phyloP scores from a whole-genome alignment of 2,888 invertebrate species.

The Synanthedon formicaeformis region DNA sequence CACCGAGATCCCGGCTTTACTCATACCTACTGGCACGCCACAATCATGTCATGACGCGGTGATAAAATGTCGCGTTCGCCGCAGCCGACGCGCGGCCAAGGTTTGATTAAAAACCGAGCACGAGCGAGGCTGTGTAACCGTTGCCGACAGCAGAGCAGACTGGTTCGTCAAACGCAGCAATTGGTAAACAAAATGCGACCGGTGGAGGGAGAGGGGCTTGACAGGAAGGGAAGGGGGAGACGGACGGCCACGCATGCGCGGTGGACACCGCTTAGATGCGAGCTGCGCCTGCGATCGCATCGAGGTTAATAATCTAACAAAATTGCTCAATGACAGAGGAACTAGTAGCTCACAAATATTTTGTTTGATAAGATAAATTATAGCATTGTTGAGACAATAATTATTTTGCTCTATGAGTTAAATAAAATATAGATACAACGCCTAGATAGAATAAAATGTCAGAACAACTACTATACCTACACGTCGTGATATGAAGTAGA shows the following conservation, averaged over 20 bases:
- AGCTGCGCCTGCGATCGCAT: constrained; percentile 84
- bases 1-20: constrained; percentile 50
- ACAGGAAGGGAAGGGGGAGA: constrained; percentile 84
- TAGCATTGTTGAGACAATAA: too few species aligned
- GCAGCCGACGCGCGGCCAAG: constrained; percentile 52
- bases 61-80: constrained; percentile 54
- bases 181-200: constrained; percentile 65
- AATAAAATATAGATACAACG: too few species aligned
- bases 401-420: too few species aligned
- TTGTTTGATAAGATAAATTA: too few species aligned
- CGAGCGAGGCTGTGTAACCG: constrained; percentile 81
- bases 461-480: too few species aligned
- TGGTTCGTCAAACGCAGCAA: constrained; percentile 63
- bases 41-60: constrained; percentile 55
- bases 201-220: constrained; percentile 31
- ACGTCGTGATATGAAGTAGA: too few species aligned
- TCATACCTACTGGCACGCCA: constrained; percentile 57
- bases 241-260: constrained; percentile 86
- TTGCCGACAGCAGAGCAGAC: constrained; percentile 49
- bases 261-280: constrained; percentile 73
- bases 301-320: neutral
- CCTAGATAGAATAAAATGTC: too few species aligned
- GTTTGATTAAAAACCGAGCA: constrained; percentile 57
- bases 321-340: neutral
- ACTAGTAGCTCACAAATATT: neutral